Base-by-base conservation (phyloP, 2,888 invertebrate species). In the Macrophya annulata region DNA sequence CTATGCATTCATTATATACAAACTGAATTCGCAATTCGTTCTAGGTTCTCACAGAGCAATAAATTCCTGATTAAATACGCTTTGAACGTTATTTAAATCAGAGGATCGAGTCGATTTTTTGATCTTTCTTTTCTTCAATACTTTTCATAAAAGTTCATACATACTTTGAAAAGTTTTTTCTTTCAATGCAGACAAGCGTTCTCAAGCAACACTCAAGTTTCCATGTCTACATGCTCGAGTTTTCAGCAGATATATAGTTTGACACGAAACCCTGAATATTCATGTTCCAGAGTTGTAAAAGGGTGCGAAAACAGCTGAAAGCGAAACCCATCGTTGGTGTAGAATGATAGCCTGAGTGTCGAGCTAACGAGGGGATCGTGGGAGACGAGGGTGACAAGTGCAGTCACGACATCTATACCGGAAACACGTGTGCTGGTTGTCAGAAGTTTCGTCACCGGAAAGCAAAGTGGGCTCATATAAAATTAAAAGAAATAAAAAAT, bases 221-320 rank as follows among this genome's bases (percentile, higher is more conserved):
- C 21, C 74, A 76, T n/a, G 40, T 72, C 71, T 37, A 55, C 51
- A 55, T 77, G 25, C 55, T 31, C 31, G 48, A 45, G 40, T 21
- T 76, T 76, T 25, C 48, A 25, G 76, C 48, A 31, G 45, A 76
- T 48, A n/a, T n/a, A n/a, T n/a, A 45, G 76, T 76, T 76, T 76
- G 76, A 45, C 45, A 79, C 31, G 55, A 40, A 55, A 40, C 37
- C 17, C 37, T 79, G 79, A 79, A 79, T 79, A 79, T 79, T 79
- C 79, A 79, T 62, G 43, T 62, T 15, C 15, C 51, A 37, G 62
- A 62, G 21, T 37, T 68, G 6, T 62, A 43, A 43, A 40, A 62
- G 79, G 81, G 62, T 81, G 81, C 59, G 40, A 81, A 40, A 81
- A 81, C 62, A 81, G 62, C 43, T 81, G 81, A 77, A 77, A 77